A percentile compares a stretch with the other conserved stretches of the same genome.
These are phyloP conservation scores for Eulemur coronatus DNA, from an alignment of 2,797 vertebrate genomes.

Conservation along the genomic window DNA sequence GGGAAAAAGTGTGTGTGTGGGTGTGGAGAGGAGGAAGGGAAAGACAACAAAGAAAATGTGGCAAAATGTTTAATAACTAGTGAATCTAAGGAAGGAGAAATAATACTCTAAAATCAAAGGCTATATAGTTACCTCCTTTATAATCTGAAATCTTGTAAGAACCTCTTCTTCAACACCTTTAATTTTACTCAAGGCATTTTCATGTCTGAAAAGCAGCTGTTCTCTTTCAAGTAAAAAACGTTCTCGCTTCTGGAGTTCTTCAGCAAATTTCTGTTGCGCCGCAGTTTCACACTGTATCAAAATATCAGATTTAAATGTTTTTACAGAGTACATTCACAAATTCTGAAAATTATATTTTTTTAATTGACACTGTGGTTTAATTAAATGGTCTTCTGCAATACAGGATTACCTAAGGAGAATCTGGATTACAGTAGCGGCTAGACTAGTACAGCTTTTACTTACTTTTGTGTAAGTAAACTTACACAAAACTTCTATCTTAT, in stretches of 20 bases:
- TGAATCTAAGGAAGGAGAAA: background rate
- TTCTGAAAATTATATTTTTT: background rate
- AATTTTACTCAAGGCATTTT: slow-evolving; percentile 87
- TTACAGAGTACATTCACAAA: slow-evolving; percentile 18
- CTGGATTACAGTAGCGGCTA: background rate
- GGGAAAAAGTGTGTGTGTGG: background rate
- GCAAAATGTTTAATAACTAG: background rate
- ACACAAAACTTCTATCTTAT: background rate
- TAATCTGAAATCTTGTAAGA: slow-evolving; percentile 82
- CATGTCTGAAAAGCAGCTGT: slow-evolving; percentile 85
- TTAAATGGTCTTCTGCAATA: background rate
- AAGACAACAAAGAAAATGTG: background rate
- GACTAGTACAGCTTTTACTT: background rate
- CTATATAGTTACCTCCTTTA: slow-evolving; percentile 83
- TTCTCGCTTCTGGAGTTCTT: slow-evolving; percentile 86
- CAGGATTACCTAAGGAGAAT: background rate
- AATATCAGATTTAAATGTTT: slow-evolving; percentile 20
- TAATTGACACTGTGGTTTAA: background rate
- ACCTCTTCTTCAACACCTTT: slow-evolving; percentile 88
- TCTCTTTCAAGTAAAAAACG: slow-evolving; percentile 85
- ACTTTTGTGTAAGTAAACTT: background rate
- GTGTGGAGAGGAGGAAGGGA: too few species aligned
- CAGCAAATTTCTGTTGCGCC: slow-evolving; percentile 88
- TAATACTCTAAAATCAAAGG: slow-evolving; percentile 13
- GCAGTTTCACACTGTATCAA: slow-evolving; percentile 86